phyloP scores from a whole-genome alignment of 2,797 vertebrate genomes.

The Gallirallus australis region DNA sequence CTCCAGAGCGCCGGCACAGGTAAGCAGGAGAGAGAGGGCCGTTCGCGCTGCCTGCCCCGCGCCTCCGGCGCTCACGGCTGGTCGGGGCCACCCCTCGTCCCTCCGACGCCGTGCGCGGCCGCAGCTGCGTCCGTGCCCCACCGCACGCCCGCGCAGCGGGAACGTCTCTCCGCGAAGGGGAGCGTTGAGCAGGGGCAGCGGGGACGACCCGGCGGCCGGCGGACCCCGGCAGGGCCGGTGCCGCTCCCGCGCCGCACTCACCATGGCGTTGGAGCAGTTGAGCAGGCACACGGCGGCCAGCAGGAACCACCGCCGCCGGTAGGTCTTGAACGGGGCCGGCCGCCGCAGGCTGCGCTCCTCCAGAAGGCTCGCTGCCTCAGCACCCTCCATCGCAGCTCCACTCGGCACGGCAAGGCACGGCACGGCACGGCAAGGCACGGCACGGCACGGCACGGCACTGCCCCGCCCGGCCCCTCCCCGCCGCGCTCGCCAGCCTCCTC shows the following conservation, averaged over 20 bases:
- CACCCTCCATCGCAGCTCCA: neutral
- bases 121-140: too few species aligned
- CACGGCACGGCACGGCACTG: neutral
- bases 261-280: constrained; percentile 90
- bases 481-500: neutral
- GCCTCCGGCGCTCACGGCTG: neutral
- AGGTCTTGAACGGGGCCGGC: constrained; percentile 66
- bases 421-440: too few species aligned
- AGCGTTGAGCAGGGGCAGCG: neutral
- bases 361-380: neutral
- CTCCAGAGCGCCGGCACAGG: neutral
- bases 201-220: neutral
- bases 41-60: neutral
- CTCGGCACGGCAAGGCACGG: too few species aligned
- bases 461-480: neutral
- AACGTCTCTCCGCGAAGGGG: neutral
- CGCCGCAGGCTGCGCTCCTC: neutral
- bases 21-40: neutral
- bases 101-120: too few species aligned
- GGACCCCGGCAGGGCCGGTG: too few species aligned
- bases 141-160: neutral
- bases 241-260: constrained; percentile 57
- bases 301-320: constrained; percentile 88
- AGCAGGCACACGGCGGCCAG: constrained; percentile 84
- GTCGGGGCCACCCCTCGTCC: neutral